A percentile compares a stretch with the other conserved stretches of the same genome.
Conservation (phyloP, 2,113 vertebrate species). For the Nesogale talazaci region DNA sequence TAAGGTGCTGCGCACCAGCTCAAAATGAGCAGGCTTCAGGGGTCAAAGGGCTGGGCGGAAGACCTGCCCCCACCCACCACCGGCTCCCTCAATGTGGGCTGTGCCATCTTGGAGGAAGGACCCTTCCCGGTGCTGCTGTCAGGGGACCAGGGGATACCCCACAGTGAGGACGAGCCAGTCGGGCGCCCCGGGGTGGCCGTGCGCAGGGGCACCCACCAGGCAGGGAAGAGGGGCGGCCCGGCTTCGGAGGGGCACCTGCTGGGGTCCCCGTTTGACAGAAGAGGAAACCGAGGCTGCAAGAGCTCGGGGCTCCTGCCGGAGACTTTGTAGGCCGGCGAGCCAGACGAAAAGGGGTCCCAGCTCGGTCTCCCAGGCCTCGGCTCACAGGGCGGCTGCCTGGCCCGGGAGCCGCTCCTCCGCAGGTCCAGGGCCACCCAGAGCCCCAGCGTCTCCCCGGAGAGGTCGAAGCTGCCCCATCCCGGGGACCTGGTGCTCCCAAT, state of each 20-base stretch:
- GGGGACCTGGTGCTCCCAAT: neutral
- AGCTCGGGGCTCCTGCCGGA: neutral
- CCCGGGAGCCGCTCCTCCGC: neutral
- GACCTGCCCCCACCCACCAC: neutral
- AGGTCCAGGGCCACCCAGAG: neutral
- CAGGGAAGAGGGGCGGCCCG: neutral
- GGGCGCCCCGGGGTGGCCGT: too few species aligned
- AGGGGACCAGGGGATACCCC: neutral
- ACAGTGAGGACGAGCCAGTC: neutral
- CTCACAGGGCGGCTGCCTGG: neutral
- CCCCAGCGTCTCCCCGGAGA: neutral
- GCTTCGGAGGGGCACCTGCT: neutral
- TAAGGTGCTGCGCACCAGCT: neutral
- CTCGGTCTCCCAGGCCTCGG: neutral
- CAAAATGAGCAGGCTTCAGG: neutral
- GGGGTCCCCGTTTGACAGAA: neutral
- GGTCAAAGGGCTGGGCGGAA: too few species aligned
- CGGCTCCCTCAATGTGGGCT: neutral
- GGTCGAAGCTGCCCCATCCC: neutral
- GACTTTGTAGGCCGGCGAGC: neutral
- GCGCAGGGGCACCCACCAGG: neutral
- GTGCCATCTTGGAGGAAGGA: neutral
- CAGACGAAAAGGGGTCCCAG: neutral
- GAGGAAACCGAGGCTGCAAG: slow-evolving; percentile 19
- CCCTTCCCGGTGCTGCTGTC: neutral